phyloP scores from a whole-genome alignment of 2,888 invertebrate species.

The Pandemis cinnamomeana region DNA sequence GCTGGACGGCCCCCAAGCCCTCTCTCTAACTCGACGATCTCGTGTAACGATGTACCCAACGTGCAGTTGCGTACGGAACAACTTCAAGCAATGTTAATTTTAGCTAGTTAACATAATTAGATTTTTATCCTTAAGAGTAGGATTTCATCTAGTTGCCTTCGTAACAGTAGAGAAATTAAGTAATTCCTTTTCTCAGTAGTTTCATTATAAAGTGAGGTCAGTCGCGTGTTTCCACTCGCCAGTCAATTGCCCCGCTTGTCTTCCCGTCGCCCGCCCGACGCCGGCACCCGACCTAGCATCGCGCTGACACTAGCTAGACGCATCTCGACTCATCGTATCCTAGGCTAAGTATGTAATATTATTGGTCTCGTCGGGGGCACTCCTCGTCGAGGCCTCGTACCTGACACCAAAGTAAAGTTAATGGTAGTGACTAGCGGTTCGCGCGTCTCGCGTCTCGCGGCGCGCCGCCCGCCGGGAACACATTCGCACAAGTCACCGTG shows the following conservation, averaged over 20 bases:
- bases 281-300: conserved; percentile 50
- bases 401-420: conserved; percentile 59
- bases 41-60: conserved; percentile 51
- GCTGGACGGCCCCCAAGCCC: conserved; percentile 43
- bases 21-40: conserved; percentile 47
- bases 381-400: conserved; percentile 73
- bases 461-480: conserved; percentile 42
- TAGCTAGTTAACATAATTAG: conserved; percentile 82
- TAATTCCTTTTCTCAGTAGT: conserved; percentile 80
- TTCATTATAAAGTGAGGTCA: conserved; percentile 71
- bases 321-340: conserved; percentile 52
- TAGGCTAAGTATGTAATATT: conserved; percentile 44
- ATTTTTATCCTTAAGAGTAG: conserved; percentile 84
- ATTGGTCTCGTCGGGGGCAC: conserved; percentile 47
- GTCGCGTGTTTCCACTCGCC: conserved; percentile 66
- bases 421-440: conserved; percentile 42
- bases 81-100: conserved; percentile 83
- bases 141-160: conserved; percentile 84
- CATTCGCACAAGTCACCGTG: conserved; percentile 59
- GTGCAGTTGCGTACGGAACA: conserved; percentile 67
- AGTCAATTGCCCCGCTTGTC: conserved; percentile 76
- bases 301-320: conserved; percentile 74
- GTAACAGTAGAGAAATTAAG: conserved; percentile 82
- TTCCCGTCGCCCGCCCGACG: conserved; percentile 49
- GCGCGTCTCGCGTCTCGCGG: conserved; percentile 24